Base-by-base conservation (phyloP, 92 coral and sea anemone genomes). In the Porites cylindrica region DNA sequence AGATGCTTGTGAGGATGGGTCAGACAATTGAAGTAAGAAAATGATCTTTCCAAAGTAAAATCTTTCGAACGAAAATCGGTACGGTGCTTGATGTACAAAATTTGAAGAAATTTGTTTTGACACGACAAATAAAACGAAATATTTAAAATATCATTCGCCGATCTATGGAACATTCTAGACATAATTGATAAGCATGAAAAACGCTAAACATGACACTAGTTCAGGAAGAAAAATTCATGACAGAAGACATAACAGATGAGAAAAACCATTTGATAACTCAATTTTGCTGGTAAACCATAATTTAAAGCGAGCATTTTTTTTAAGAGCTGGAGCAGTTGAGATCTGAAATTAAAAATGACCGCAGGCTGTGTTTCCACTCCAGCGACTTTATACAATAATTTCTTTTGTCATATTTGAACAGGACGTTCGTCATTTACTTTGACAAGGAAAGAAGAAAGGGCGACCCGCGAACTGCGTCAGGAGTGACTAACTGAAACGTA, bases 81-180 rank as follows among this genome's bases (percentile, higher is more conserved):
- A 63, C 69, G 59, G 19, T n/a, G 2, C 21, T 70, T 32, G 59
- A 59, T 18, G 8, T n/a, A 29, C 53, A 19, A 70, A 70, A 70
- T 18, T 9, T n/a, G 32, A 11, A 54, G 77, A 59, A 32, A 56
- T 70, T 82, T 58, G 77, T 70, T 82, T 69, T 70, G 4, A 38
- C 47, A 38, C 47, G 47, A 38, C 59, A 38, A 29, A 18, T 68
- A 71, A 69, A 71, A 71, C 19, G 47, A 38, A 70, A 26, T 50
- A 82, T 20, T 21, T 52, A 63, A 71, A 70, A 69, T 38, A 20
- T 4, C 47, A 38, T 38, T 38, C 70, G 63, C 18, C 10, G 11
- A 32, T 29, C 21, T 68, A 29, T 7, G 20, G 86, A 82, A 82
- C 32, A 82, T 82, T 82, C 86, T 54, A 82, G 86, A 82, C 70